Conservation (phyloP, 2,888 invertebrate genomes). For the Meteorus cinctellus region DNA sequence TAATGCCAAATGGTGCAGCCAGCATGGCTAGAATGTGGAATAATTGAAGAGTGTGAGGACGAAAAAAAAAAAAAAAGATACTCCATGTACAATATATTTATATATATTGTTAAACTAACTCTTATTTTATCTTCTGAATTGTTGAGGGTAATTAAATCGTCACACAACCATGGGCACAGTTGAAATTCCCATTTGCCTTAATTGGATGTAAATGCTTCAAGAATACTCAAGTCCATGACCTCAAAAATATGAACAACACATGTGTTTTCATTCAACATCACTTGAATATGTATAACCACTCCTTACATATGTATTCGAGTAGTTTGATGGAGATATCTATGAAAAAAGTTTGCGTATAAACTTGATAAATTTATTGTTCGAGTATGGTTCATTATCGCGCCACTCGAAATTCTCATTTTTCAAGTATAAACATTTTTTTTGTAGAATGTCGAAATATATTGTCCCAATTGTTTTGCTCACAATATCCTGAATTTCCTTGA, state of each 20-base stretch:
- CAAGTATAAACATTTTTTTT: constrained; percentile 81
- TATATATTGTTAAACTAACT: constrained; percentile 34
- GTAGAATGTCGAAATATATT: constrained; percentile 82
- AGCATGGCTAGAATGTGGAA: constrained; percentile 19
- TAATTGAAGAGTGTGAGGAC: constrained; percentile 16
- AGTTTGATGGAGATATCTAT: not conserved
- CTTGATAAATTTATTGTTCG: constrained; percentile 20
- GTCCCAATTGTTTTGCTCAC: constrained; percentile 79
- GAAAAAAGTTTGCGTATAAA: constrained; percentile 6
- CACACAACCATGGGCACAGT: constrained; percentile 44
- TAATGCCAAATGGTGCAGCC: constrained; percentile 23
- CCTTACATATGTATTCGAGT: not conserved
- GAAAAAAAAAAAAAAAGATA: constrained; percentile 26
- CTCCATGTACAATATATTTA: not conserved
- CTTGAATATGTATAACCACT: not conserved
- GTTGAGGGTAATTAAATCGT: constrained; percentile 50
- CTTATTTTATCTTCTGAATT: constrained; percentile 46
- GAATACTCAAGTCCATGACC: constrained; percentile 20
- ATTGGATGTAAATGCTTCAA: constrained; percentile 44
- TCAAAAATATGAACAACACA: not conserved
- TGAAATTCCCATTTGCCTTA: constrained; percentile 43
- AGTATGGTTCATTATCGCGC: constrained; percentile 23
- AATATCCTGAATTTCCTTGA: constrained; percentile 76
- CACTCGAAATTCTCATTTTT: constrained; percentile 62
- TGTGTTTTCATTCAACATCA: not conserved